Evolutionary conservation across 2,888 invertebrate genomes (phyloP).

Genomic region (Pachymerium ferrugineum): DNA sequence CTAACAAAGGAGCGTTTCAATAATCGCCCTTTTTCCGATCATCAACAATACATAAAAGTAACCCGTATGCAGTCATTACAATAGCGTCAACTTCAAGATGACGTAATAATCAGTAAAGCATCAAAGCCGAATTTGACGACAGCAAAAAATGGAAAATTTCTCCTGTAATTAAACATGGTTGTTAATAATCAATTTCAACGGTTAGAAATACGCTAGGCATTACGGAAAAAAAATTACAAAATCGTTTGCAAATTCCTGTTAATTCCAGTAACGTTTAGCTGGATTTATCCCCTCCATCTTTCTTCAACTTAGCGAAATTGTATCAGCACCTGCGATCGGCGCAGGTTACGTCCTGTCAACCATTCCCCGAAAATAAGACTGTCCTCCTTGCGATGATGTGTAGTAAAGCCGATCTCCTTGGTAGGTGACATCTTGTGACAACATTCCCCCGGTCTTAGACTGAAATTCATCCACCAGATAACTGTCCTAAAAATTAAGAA

Average conservation of each 20-base stretch:
- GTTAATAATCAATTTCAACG: no score
- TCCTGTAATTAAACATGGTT: no score
- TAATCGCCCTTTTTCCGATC: no score
- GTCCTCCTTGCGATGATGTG: conserved; percentile 49
- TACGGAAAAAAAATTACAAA: neutral
- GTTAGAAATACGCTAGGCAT: no score
- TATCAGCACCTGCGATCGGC: conserved; percentile 29
- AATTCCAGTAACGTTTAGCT: conserved; percentile 7
- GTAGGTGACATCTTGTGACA: conserved; percentile 87
- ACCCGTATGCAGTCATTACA: no score
- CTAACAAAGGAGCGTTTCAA: no score
- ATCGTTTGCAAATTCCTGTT: neutral
- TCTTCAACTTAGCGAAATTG: neutral
- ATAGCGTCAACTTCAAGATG: no score
- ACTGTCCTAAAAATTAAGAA: conserved; percentile 65
- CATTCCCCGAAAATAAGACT: conserved; percentile 43
- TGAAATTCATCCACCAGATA: conserved; percentile 75
- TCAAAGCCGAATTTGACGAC: no score
- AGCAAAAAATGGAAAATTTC: no score
- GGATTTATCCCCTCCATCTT: neutral
- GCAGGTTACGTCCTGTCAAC: conserved; percentile 35
- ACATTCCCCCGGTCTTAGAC: conserved; percentile 88
- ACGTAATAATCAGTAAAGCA: no score
- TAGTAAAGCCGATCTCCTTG: conserved; percentile 56
- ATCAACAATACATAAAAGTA: no score